Evolutionary conservation across 2,797 vertebrate genomes (phyloP).

Genomic region (Pteropus rufus): DNA sequence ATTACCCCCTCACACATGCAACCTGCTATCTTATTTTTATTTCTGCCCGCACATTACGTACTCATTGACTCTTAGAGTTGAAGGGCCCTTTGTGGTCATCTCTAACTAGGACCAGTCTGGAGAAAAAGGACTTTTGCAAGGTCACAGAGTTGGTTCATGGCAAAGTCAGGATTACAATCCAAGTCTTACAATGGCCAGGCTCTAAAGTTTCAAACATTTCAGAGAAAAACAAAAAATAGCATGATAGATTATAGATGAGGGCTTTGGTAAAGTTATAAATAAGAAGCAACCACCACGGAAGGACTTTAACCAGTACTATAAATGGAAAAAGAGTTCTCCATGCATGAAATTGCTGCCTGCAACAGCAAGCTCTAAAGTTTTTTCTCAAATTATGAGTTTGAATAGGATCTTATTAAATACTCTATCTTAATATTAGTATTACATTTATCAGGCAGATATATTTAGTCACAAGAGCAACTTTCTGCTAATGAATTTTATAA

Average conservation of each 20-base stretch:
- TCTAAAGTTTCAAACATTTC: not conserved
- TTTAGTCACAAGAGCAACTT: not conserved
- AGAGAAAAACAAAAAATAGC: not conserved
- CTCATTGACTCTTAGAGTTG: not conserved
- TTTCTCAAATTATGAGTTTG: not conserved
- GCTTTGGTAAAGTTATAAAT: not conserved
- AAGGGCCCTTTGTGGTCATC: not conserved
- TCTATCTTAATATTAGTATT: constrained; percentile 5
- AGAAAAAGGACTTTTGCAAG: not conserved
- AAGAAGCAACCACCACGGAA: not conserved
- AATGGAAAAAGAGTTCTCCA: not conserved
- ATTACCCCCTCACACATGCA: not conserved
- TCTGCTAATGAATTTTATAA: not conserved
- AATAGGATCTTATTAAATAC: not conserved
- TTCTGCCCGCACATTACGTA: not conserved
- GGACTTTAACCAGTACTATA: not conserved
- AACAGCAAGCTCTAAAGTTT: not conserved
- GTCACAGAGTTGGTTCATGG: not conserved
- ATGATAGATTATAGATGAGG: not conserved
- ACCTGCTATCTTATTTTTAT: not conserved
- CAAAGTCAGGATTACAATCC: not conserved
- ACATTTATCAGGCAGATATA: not conserved
- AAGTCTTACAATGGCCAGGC: not conserved
- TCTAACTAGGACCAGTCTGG: not conserved
- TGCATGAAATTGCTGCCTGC: not conserved